phyloP scores from a whole-genome alignment of 92 coral and sea anemone genomes.

The Zoanthus solanderi region DNA sequence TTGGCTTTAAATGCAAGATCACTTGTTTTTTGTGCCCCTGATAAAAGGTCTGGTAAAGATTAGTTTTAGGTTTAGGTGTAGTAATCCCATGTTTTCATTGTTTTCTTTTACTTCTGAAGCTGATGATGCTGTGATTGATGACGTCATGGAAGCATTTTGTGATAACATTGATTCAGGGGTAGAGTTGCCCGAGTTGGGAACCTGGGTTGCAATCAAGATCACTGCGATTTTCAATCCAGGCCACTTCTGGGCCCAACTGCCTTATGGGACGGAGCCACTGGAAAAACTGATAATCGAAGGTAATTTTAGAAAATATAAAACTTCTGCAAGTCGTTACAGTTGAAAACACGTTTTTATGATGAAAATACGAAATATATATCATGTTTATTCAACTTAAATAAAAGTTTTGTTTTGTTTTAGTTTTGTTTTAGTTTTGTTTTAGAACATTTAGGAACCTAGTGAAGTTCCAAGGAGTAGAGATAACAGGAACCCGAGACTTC shows the following conservation, averaged over 20 bases:
- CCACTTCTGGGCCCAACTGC: conserved; percentile 98
- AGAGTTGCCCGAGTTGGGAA: conserved; percentile 79
- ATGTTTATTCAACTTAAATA: too few relatives aligned
- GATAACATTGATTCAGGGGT: conserved; percentile 79
- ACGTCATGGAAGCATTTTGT: conserved; percentile 81
- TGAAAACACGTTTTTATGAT: background rate
- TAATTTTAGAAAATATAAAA: background rate
- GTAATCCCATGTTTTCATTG: too few relatives aligned
- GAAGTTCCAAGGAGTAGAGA: too few relatives aligned
- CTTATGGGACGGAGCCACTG: conserved; percentile 90
- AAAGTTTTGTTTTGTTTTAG: too few relatives aligned
- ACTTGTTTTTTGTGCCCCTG: too few relatives aligned
- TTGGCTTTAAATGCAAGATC: too few relatives aligned
- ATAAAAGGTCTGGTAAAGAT: too few relatives aligned
- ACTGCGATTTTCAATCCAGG: conserved; percentile 96
- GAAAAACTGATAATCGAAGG: conserved; percentile 75
- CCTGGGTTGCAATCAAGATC: conserved; percentile 96
- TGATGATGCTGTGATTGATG: conserved; percentile 15
- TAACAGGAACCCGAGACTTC: too few relatives aligned
- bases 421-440: too few relatives aligned
- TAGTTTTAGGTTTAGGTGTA: too few relatives aligned
- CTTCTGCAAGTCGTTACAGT: background rate
- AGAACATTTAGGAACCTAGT: too few relatives aligned
- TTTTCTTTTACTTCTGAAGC: background rate
- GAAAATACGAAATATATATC: background rate